Percentiles rank a stretch among this genome's conserved stretches.
These are phyloP conservation scores for Papilio helenus DNA, from an alignment of 1,140 invertebrate genomes.

Conservation along the genomic window DNA sequence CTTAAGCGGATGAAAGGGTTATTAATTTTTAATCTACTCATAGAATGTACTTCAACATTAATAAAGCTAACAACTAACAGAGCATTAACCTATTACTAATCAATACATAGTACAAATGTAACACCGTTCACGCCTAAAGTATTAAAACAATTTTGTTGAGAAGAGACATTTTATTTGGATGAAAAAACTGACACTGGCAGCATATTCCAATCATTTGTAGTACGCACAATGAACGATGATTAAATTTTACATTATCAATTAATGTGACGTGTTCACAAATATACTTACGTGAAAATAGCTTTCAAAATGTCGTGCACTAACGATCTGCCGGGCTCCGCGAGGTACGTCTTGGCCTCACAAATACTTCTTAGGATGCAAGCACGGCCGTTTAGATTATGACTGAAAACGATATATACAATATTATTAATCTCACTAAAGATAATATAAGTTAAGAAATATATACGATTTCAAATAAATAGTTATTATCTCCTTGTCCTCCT, in stretches of 20 bases:
- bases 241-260: not conserved
- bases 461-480: too few relatives aligned
- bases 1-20: not conserved
- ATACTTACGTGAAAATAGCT: constrained; percentile 85
- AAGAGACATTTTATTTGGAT: too few relatives aligned
- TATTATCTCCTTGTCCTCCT: too few relatives aligned
- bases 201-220: too few relatives aligned
- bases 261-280: not conserved
- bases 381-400: constrained; percentile 85
- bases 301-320: constrained; percentile 87
- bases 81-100: too few relatives aligned
- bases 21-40: constrained; percentile 13
- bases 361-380: constrained; percentile 87
- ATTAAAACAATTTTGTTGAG: too few relatives aligned
- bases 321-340: constrained; percentile 84
- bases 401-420: constrained; percentile 63
- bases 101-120: too few relatives aligned
- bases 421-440: too few relatives aligned
- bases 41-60: not conserved
- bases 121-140: too few relatives aligned
- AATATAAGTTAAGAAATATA: too few relatives aligned
- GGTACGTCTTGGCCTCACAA: constrained; percentile 85
- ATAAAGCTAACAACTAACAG: not conserved
- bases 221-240: too few relatives aligned
- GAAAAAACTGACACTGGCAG: too few relatives aligned